Evolutionary conservation across 2,888 invertebrate genomes (phyloP), one percentile per base, ranked within the genome.

Genomic region (Alviniconcha strummeri): DNA sequence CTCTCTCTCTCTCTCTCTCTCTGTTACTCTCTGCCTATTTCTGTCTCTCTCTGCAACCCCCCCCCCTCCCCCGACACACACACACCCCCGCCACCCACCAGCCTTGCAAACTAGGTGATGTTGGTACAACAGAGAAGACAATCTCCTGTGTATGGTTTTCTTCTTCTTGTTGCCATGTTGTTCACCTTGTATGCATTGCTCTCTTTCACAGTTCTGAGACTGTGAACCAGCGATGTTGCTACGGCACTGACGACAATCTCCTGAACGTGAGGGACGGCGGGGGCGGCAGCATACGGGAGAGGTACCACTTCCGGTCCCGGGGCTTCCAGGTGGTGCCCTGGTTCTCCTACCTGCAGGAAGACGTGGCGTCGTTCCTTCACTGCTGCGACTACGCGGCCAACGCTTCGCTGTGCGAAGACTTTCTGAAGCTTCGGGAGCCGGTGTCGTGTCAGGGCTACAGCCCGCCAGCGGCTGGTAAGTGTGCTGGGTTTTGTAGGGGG

Each of bases 191-290:
- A 60, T 60, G 60, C 60, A 60, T 60, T 60, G 13, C 13, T 60
- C 60, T 60, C 60, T 60, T 60, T 8, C 60, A 60, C 60, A 89
- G 89, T 76, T 79, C 80, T 74, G 77, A 82, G 6, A 83, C 86
- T 55, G 84, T 85, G n/a, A 89, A 89, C 15, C 89, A 90, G 83
- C 84, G 86, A 1, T 92, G 92, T 86, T 92, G 92, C 81, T 91
- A 91, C 81, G 88, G 87, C 80, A 64, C 76, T 0, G 67, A 85
- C 2, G 88, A 89, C 5, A 89, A 90, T 77, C 84, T 92, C 9
- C 84, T 91, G 86, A 89, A 90, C 81, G 88, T 90, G 74, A 85
- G 89, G 19, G 87, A 85, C 36, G 85, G 84, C 8, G 67, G 82
- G 5, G 89, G 89, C n/a, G 85, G 86, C 55, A 91, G 91, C 36